phyloP scores from a whole-genome alignment of 2,113 vertebrate species.

The Gopherus evgoodei region DNA sequence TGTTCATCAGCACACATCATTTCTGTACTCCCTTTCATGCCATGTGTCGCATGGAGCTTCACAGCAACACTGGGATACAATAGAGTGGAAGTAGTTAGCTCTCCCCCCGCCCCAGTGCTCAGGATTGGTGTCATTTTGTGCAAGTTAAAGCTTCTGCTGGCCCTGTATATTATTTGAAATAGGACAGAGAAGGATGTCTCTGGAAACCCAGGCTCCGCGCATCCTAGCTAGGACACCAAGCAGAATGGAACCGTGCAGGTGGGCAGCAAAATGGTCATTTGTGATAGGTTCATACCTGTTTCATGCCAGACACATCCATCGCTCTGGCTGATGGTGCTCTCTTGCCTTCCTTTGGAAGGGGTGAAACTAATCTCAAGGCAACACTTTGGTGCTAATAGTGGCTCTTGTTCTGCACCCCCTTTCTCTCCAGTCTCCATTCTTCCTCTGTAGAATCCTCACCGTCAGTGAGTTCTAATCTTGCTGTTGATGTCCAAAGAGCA shows the following conservation, averaged over 20 bases:
- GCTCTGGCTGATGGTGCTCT: neutral
- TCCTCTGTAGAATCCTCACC: neutral
- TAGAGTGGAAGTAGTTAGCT: neutral
- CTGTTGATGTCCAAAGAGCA: neutral
- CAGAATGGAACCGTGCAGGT: neutral
- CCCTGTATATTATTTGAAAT: neutral
- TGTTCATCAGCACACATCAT: neutral
- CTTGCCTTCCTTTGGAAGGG: neutral
- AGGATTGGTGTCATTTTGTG: neutral
- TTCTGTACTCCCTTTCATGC: conserved; percentile 48
- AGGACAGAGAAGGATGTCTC: neutral
- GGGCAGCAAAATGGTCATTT: neutral
- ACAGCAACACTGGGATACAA: conserved; percentile 29
- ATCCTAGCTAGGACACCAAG: neutral
- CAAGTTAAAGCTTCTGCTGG: neutral
- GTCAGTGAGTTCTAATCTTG: neutral
- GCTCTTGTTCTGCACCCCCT: neutral
- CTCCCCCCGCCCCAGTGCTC: neutral
- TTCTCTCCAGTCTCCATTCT: neutral
- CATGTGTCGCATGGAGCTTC: neutral
- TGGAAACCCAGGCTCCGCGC: neutral
- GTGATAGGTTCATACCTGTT: neutral
- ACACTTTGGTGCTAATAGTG: neutral
- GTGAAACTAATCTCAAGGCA: neutral
- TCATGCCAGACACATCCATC: neutral